Evolutionary conservation across 2,797 vertebrate species (phyloP), one percentile per base, ranked within the genome.

Genomic region (Acropternis orthonyx): DNA sequence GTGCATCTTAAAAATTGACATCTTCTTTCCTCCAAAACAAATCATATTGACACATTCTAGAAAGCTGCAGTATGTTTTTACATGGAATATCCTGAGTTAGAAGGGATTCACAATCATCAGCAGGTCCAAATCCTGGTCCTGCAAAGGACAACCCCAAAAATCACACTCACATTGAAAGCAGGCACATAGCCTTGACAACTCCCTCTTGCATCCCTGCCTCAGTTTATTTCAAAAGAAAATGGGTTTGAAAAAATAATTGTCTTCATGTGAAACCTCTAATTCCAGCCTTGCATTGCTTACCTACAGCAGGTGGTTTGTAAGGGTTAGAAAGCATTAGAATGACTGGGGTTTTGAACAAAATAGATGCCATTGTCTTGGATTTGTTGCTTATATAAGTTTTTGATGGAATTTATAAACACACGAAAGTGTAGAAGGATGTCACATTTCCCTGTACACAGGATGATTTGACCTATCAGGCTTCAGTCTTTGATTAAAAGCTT

Each of bases 401-500:
- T 63, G 20, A 12, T 11, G 24, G 43, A 69, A 61, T 76, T 82
- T 28, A 22, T 58, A 62, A 7, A 8, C 9, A 24, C 23, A 49
- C 6, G 66, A 69, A 78, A 68, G 36, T 22, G 18, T 8, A 65
- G 56, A 59, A 63, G 7, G 44, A 43, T 30, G 65, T 11, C 11
- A 24, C 30, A 59, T 51, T 43, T 23, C 80, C 85, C 79, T 52
- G 34, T 54, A 44, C 28, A 22, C 62, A 43, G 28, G 67, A n/a
- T 20, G 9, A 63, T 81, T 66, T 9, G 5, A 91, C 90, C 65
- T 26, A 21, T 56, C 75, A 69, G 46, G 63, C 32, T 80, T 54
- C 75, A 69, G 46, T 59, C 30, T 80, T 81, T 94, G 88, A 94
- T 92, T 88, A 97, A 95, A 83, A 94, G 68, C 58, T 88, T 67